phyloP scores from a whole-genome alignment of 2,888 invertebrate genomes.

The Tigriopus californicus region DNA sequence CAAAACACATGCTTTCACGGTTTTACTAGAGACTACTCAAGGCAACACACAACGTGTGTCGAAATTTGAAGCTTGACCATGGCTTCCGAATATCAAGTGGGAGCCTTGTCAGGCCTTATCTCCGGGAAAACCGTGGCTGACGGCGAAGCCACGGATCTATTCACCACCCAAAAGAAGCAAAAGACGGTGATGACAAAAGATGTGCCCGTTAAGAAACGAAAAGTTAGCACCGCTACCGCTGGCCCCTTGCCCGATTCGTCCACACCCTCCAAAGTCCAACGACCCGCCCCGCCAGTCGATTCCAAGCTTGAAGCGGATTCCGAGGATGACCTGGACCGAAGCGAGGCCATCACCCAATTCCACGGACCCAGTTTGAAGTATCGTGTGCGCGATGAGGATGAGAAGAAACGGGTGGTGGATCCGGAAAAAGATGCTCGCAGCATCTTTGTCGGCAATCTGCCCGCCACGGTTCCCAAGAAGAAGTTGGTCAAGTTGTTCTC shows the following conservation, averaged over 20 bases:
- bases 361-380: background rate
- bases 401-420: background rate
- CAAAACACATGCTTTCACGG: background rate
- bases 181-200: background rate
- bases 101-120: background rate
- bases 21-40: background rate
- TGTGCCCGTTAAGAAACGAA: background rate
- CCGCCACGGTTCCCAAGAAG: background rate
- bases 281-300: background rate
- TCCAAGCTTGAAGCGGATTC: background rate
- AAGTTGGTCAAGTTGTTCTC: slow-evolving; percentile 1
- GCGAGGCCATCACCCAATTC: background rate
- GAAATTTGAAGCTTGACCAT: background rate
- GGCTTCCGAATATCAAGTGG: background rate
- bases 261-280: background rate
- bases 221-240: background rate
- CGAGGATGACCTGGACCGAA: background rate
- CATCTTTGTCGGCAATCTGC: slow-evolving; percentile 16
- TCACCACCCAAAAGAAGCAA: background rate
- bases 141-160: background rate
- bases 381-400: background rate
- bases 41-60: background rate
- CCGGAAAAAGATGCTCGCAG: slow-evolving; percentile 11
- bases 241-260: background rate
- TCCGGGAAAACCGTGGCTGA: background rate